Base-by-base conservation (phyloP, 2,888 invertebrate species). In the Pristionchus mayeri region DNA sequence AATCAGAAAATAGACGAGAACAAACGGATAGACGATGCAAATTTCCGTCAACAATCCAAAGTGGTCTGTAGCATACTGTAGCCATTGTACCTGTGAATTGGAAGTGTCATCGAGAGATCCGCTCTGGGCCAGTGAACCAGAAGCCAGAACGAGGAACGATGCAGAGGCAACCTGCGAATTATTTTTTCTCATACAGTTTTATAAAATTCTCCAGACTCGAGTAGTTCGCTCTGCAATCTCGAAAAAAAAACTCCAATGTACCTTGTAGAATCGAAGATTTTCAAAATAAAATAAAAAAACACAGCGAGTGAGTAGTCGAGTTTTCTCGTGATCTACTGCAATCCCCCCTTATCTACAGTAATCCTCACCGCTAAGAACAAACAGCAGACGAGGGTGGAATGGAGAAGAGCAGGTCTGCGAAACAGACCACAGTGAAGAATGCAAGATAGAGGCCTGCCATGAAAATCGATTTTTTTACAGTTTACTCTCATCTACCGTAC, bases 351-450 rank as follows among this genome's bases (percentile, higher is more conserved):
- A 63, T 63, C 34, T 50, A 52, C 50, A 13, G 60, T 63, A 34
- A n/a, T 34, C 63, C 21, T 63, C 13, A 82, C 81, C 84, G 24
- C 71, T 9, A 84, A 13, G 44, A 84, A 75, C 4, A 84, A 54
- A n/a, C 84, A 84, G 24, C 71, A 71, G 16, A 84, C 84, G 37
- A 84, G 75, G 9, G 76, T 18, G 84, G 84, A 71, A 84, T 84
- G 48, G 84, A 84, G 78, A 84, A 75, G 76, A 76, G 67, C 30
- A 84, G 78, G 27, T 84, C 84, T 6, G 84, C 57, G 78, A 84
- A 84, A 57, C 75, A 76, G 24, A 84, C 9, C 13, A 30, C 18
- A 1, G 71, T 16, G 48, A 84, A 84, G 37, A 76, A 44, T 11
- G 37, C 4, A n/a, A 84, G 48, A 24, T 84, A 84, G 40, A 84